These are phyloP conservation scores for Styela plicata DNA, from an alignment of 23 tunicate genomes.

Conservation along the genomic window DNA sequence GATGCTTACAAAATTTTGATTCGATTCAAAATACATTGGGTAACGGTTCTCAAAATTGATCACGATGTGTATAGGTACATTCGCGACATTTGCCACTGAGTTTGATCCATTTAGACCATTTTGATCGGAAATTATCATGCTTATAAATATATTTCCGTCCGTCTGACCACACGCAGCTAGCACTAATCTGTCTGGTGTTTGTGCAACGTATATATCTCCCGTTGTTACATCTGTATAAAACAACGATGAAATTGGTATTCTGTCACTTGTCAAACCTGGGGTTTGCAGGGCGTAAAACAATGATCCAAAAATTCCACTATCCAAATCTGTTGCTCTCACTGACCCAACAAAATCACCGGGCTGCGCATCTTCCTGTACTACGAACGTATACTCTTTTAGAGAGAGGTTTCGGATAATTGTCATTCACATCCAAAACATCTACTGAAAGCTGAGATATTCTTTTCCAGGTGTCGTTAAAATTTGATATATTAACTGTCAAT, in stretches of 20 bases:
- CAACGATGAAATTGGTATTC: slow-evolving; percentile 2
- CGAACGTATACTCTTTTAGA: not conserved
- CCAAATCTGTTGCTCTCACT: slow-evolving; percentile 41
- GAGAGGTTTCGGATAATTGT: not conserved
- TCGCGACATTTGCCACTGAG: not conserved
- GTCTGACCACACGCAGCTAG: not conserved
- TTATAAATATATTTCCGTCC: slow-evolving; percentile 15
- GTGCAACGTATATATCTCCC: slow-evolving; percentile 46
- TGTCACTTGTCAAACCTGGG: not conserved
- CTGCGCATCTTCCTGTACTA: slow-evolving; percentile 12
- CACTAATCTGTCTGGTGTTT: slow-evolving; percentile 20
- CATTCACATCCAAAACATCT: slow-evolving; percentile 13
- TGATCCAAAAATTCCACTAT: slow-evolving; percentile 40
- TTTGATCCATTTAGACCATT: slow-evolving; percentile 14
- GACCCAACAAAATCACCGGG: slow-evolving; percentile 36
- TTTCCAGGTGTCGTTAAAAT: too few species aligned
- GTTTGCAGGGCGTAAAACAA: slow-evolving; percentile 15
- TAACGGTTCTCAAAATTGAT: slow-evolving; percentile 29
- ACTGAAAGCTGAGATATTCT: not conserved
- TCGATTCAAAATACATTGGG: slow-evolving; percentile 32
- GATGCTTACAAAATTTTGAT: slow-evolving; percentile 9
- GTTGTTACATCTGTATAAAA: slow-evolving; percentile 37
- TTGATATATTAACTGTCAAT: not conserved
- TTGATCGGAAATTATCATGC: slow-evolving; percentile 38
- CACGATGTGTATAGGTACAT: slow-evolving; percentile 5